Evolutionary conservation across 2,113 vertebrate genomes (phyloP).

Genomic region (Pristiophorus japonicus): DNA sequence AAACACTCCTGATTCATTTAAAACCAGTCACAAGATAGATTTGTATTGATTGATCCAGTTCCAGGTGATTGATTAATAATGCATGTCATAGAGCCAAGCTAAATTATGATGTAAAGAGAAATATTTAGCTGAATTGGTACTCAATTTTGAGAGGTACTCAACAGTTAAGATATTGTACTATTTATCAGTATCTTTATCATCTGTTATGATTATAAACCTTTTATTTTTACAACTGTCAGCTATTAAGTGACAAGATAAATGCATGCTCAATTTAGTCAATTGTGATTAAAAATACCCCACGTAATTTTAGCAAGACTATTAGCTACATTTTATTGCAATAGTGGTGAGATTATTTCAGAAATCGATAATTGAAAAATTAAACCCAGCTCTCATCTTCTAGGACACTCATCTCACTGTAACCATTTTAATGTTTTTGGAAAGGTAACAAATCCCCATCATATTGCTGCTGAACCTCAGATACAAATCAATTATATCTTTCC

Average conservation of each 20-base stretch:
- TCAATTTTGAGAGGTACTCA: not conserved
- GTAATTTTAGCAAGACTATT: not conserved
- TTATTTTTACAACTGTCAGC: not conserved
- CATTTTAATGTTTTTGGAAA: not conserved
- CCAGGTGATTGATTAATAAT: not conserved
- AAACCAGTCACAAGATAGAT: not conserved
- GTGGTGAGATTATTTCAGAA: not conserved
- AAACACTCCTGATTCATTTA: conserved; percentile 27
- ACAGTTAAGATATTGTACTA: not conserved
- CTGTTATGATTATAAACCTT: not conserved
- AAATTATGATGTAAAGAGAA: not conserved
- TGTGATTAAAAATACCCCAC: not conserved
- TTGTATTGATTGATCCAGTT: not conserved
- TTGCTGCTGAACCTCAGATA: not conserved
- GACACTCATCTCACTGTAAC: not conserved
- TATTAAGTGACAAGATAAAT: not conserved
- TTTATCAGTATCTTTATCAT: not conserved
- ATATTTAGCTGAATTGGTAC: not conserved
- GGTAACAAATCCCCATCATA: not conserved
- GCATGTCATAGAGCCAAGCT: not conserved
- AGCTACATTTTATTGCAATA: not conserved
- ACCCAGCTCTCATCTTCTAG: not conserved
- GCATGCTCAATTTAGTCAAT: not conserved
- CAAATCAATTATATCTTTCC: not conserved
- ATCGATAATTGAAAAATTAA: no score